phyloP scores from a whole-genome alignment of 2,888 invertebrate genomes.

The Drosophila cracens region DNA sequence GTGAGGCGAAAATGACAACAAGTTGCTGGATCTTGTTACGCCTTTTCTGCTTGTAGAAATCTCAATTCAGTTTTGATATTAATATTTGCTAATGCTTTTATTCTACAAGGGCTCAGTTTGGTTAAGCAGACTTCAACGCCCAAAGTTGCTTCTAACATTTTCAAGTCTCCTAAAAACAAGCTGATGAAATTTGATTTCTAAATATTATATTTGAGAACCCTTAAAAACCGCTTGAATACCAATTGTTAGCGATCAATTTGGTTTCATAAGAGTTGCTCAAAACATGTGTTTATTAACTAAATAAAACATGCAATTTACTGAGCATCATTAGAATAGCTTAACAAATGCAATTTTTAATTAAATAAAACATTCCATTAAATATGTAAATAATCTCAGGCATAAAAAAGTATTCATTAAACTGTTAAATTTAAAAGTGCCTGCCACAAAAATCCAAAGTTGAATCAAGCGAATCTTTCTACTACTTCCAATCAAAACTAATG shows the following conservation, averaged over 20 bases:
- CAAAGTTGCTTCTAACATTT: not conserved
- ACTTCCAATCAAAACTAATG: conserved; percentile 4
- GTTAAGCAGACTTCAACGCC: not conserved
- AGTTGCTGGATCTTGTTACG: not conserved
- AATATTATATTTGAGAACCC: too few relatives aligned
- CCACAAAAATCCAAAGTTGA: not conserved
- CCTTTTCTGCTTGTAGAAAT: not conserved
- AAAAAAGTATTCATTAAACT: not conserved
- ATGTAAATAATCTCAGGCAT: not conserved
- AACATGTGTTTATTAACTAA: not conserved
- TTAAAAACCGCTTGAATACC: too few relatives aligned
- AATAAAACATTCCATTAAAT: not conserved
- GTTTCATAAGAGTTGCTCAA: not conserved
- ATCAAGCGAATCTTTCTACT: not conserved
- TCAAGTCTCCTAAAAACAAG: too few relatives aligned
- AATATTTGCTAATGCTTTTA: not conserved
- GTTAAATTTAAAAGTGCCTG: not conserved
- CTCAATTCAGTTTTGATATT: not conserved
- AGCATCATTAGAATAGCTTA: too few relatives aligned
- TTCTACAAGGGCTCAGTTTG: not conserved
- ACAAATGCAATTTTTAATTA: not conserved
- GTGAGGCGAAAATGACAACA: not conserved
- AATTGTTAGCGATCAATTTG: not conserved
- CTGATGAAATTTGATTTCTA: too few relatives aligned
- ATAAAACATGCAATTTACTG: not conserved